These are phyloP conservation scores for Pachypsylla venusta DNA, from an alignment of 1,140 invertebrate genomes.

Conservation along the genomic window DNA sequence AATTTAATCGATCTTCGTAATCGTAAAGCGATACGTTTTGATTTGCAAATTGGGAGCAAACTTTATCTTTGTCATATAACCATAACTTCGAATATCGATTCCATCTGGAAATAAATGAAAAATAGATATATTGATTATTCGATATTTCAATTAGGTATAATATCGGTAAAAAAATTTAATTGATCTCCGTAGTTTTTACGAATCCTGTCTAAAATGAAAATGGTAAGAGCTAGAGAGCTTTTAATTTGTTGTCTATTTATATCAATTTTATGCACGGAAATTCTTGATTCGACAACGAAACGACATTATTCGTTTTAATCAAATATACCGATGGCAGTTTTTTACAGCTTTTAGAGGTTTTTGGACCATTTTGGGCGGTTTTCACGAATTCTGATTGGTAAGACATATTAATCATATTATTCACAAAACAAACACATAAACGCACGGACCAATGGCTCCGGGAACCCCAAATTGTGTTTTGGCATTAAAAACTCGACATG, in stretches of 20 bases:
- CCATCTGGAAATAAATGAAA: slow-evolving; percentile 39
- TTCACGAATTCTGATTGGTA: too few species aligned
- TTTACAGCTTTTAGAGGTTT: too few species aligned
- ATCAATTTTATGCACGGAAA: background rate
- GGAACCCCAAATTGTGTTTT: too few species aligned
- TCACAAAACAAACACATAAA: too few species aligned
- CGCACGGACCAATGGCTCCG: too few species aligned
- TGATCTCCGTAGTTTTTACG: slow-evolving; percentile 55
- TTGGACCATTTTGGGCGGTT: too few species aligned
- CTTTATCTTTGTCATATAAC: slow-evolving; percentile 57
- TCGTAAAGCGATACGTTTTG: slow-evolving; percentile 51
- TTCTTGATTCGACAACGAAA: background rate
- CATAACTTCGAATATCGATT: slow-evolving; percentile 62
- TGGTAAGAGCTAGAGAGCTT: background rate
- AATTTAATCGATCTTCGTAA: slow-evolving; percentile 70
- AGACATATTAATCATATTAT: too few species aligned
- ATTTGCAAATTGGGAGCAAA: slow-evolving; percentile 56
- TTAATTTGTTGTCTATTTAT: background rate
- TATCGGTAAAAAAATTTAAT: slow-evolving; percentile 62
- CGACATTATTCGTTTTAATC: background rate
- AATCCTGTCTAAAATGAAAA: background rate
- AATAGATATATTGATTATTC: background rate
- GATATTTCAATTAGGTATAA: slow-evolving; percentile 29
- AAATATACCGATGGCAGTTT: too few species aligned
- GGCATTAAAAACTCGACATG: too few species aligned